Evolutionary conservation across 2,888 invertebrate genomes (phyloP).

Genomic region (Drosophila anceps): DNA sequence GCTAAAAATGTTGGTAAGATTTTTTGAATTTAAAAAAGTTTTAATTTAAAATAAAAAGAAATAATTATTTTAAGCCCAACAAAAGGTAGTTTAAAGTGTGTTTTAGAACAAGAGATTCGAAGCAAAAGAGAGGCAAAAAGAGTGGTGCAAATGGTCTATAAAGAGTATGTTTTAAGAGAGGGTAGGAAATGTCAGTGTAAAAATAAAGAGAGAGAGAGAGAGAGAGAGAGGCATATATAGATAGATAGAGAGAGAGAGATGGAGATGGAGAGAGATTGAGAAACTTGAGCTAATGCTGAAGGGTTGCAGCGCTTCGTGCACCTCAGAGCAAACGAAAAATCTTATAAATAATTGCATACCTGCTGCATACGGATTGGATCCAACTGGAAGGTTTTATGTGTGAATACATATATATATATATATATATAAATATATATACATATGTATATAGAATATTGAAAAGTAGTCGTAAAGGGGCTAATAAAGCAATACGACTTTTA

Average conservation of each 20-base stretch:
- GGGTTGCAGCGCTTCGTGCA: conserved; percentile 21
- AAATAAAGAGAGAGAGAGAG: not conserved
- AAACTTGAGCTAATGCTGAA: not conserved
- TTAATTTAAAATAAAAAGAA: not conserved
- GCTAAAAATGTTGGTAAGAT: too few relatives aligned
- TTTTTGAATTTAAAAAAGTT: too few relatives aligned
- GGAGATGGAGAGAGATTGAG: not conserved
- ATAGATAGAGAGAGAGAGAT: not conserved
- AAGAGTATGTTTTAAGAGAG: conserved; percentile 7
- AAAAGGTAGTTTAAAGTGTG: not conserved
- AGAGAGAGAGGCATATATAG: not conserved
- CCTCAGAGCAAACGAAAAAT: not conserved
- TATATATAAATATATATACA: not conserved
- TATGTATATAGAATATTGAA: not conserved
- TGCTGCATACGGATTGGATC: conserved; percentile 5
- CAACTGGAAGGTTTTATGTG: not conserved
- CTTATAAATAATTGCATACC: conserved; percentile 19
- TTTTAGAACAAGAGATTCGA: not conserved
- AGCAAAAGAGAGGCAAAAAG: not conserved
- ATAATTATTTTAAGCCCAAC: not conserved
- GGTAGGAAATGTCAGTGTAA: not conserved
- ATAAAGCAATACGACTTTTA: too few relatives aligned
- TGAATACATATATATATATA: not conserved
- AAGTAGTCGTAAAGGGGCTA: too few relatives aligned
- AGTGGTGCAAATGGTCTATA: not conserved